These are phyloP conservation scores for Pristionchus mayeri DNA, from an alignment of 2,888 invertebrate genomes.

Conservation along the genomic window DNA sequence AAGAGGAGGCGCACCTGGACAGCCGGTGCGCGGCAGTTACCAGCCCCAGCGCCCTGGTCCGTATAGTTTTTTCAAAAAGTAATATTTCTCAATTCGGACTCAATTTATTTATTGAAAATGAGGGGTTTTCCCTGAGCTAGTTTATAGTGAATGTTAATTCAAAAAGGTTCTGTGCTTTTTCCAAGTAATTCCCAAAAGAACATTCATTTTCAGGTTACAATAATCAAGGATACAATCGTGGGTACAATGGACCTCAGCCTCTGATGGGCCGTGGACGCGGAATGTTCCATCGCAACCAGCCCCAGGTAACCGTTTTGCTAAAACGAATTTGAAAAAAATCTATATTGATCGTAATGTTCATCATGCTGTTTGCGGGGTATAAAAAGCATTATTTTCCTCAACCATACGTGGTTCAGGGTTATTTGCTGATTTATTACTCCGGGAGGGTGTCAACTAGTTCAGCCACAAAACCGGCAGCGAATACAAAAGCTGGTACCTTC, in stretches of 20 bases:
- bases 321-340: not conserved
- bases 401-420: too few species aligned
- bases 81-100: conserved; percentile 43
- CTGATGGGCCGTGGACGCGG: conserved; percentile 48
- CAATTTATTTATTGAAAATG: not conserved
- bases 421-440: too few species aligned
- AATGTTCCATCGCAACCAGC: conserved; percentile 45
- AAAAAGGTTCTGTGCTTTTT: not conserved
- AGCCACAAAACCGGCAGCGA: not conserved
- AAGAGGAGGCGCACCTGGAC: conserved; percentile 3
- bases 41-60: conserved; percentile 1
- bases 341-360: conserved; percentile 12
- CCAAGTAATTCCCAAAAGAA: conserved; percentile 12
- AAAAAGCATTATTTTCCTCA: too few species aligned
- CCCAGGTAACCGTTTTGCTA: conserved; percentile 10
- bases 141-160: not conserved
- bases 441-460: too few species aligned
- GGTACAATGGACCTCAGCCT: conserved; percentile 52
- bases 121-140: conserved; percentile 46
- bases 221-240: conserved; percentile 51
- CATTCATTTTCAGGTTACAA: conserved; percentile 51
- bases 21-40: conserved; percentile 50
- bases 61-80: not conserved
- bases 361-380: not conserved
- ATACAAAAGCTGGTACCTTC: not conserved